A percentile compares a stretch with the other conserved stretches of the same genome.
phyloP scores from a whole-genome alignment of 2,113 vertebrate species.

The Rhinichthys klamathensis region DNA sequence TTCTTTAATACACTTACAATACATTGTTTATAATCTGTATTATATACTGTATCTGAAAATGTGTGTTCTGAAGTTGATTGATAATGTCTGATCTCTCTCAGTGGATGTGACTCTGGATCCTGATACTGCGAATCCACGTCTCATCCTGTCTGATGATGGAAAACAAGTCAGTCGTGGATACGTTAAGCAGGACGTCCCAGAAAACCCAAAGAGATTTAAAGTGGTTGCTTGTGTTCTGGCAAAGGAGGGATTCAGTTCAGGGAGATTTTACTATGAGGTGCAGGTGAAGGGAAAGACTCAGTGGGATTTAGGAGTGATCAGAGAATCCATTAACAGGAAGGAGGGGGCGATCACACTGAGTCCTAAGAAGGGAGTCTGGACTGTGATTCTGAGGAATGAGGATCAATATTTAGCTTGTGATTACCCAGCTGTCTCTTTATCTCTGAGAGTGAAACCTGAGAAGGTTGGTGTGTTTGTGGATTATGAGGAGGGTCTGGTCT shows the following conservation, averaged over 20 bases:
- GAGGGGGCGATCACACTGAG: background rate
- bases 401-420: background rate
- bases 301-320: background rate
- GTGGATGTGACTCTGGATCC: no score
- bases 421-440: background rate
- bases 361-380: background rate
- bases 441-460: background rate
- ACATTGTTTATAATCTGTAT: no score
- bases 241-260: no score
- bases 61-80: no score
- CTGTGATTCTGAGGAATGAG: background rate
- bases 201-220: no score
- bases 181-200: background rate
- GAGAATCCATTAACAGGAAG: slow-evolving; percentile 14
- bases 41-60: no score
- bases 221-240: no score
- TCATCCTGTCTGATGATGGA: slow-evolving; percentile 26
- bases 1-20: background rate
- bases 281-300: no score
- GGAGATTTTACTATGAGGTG: no score
- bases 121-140: background rate
- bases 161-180: background rate
- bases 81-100: no score
- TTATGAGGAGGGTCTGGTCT: slow-evolving; percentile 9
- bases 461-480: slow-evolving; percentile 25